phyloP scores from a whole-genome alignment of 37 sponge, comb jelly and placozoan genomes.

The Corticium candelabrum region DNA sequence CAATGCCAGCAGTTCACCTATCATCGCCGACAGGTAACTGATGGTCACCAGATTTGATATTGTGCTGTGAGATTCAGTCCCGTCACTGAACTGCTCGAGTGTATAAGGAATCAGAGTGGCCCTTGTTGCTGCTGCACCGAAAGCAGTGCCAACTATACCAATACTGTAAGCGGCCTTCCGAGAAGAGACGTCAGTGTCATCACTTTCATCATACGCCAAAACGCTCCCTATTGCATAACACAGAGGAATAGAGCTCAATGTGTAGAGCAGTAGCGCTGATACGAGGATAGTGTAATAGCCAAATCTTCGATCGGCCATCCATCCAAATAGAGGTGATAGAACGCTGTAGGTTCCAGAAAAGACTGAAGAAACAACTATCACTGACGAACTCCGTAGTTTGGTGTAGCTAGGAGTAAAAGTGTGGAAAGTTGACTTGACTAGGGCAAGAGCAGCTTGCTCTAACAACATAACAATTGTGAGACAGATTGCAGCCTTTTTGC shows the following conservation, averaged over 20 bases:
- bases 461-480: too few relatives aligned
- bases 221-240: background rate
- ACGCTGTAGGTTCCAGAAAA: background rate
- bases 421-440: too few relatives aligned
- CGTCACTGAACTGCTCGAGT: background rate
- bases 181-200: background rate
- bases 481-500: too few relatives aligned
- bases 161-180: background rate
- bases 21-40: background rate
- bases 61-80: background rate
- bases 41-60: background rate
- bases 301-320: background rate
- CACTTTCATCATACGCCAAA: background rate
- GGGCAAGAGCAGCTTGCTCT: too few relatives aligned
- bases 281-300: background rate
- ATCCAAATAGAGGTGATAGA: background rate
- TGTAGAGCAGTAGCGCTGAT: background rate
- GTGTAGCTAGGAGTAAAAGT: too few relatives aligned
- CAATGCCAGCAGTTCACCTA: too few relatives aligned
- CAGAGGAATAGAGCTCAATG: background rate
- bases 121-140: background rate
- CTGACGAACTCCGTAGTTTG: too few relatives aligned
- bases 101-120: background rate
- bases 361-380: too few relatives aligned
- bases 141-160: background rate